phyloP scores from a whole-genome alignment of 2,113 vertebrate species.

The Arizona elegans region DNA sequence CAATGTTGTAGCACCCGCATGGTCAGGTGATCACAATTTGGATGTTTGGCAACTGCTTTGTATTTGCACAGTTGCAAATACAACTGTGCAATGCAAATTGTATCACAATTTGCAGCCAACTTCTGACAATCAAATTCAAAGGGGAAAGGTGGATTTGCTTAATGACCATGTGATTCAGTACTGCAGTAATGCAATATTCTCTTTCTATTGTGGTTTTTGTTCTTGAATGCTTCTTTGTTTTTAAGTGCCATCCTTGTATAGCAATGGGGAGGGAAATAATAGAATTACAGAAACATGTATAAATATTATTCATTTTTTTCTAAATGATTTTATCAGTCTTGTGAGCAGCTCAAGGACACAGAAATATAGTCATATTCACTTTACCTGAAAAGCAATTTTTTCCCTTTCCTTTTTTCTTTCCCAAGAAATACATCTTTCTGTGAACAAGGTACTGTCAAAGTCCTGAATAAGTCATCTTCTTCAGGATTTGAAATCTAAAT shows the following conservation, averaged over 20 bases:
- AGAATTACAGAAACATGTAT: constrained; percentile 33
- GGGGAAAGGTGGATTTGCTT: background rate
- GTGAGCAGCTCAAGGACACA: constrained; percentile 51
- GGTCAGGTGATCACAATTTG: background rate
- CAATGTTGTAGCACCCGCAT: background rate
- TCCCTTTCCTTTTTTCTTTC: constrained; percentile 8
- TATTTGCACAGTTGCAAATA: background rate
- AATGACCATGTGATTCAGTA: background rate
- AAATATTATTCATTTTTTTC: constrained; percentile 48
- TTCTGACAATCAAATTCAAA: background rate
- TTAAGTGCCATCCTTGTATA: background rate
- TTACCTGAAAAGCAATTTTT: constrained; percentile 39
- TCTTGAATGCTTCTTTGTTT: background rate
- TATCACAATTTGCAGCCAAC: background rate
- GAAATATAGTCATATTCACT: constrained; percentile 38
- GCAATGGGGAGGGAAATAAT: background rate
- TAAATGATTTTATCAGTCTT: constrained; percentile 26
- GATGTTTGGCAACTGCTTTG: background rate
- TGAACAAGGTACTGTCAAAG: constrained; percentile 50
- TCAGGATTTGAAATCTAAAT: constrained; percentile 48
- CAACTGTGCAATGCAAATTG: too few relatives aligned
- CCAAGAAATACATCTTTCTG: constrained; percentile 20
- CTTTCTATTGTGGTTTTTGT: background rate
- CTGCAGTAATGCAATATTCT: background rate
- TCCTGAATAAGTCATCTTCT: constrained; percentile 43